phyloP scores from a whole-genome alignment of 2,888 invertebrate genomes.

The Cephus rjabovi region DNA sequence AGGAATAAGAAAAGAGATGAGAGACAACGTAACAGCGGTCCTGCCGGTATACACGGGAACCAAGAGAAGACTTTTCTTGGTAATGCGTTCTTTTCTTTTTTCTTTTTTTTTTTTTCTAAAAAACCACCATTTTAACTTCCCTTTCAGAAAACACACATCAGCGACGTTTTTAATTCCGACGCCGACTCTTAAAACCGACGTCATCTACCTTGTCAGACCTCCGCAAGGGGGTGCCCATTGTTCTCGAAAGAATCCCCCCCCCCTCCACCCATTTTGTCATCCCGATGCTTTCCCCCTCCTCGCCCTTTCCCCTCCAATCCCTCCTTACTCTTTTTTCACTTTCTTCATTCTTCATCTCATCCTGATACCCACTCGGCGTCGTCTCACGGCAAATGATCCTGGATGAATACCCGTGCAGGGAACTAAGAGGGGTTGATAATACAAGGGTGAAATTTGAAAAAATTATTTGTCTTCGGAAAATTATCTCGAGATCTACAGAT shows the following conservation, averaged over 20 bases:
- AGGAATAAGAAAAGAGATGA: constrained; percentile 7
- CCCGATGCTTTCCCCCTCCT: background rate
- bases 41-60: too few relatives aligned
- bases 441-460: background rate
- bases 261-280: background rate
- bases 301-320: background rate
- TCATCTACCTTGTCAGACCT: constrained; percentile 9
- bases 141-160: constrained; percentile 4
- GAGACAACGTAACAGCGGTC: background rate
- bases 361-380: background rate
- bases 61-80: constrained; percentile 1
- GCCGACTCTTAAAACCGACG: background rate
- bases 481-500: too few relatives aligned
- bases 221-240: background rate
- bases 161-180: constrained; percentile 30
- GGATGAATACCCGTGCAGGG: background rate
- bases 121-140: background rate
- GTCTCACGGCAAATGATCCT: background rate
- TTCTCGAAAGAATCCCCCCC: background rate
- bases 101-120: background rate
- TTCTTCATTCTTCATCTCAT: background rate
- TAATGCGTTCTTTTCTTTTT: background rate
- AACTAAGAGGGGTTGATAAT: background rate
- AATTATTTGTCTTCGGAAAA: background rate
- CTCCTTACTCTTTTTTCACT: background rate